phyloP scores from a whole-genome alignment of 2,113 vertebrate genomes.

The Paedocypris sp. region DNA sequence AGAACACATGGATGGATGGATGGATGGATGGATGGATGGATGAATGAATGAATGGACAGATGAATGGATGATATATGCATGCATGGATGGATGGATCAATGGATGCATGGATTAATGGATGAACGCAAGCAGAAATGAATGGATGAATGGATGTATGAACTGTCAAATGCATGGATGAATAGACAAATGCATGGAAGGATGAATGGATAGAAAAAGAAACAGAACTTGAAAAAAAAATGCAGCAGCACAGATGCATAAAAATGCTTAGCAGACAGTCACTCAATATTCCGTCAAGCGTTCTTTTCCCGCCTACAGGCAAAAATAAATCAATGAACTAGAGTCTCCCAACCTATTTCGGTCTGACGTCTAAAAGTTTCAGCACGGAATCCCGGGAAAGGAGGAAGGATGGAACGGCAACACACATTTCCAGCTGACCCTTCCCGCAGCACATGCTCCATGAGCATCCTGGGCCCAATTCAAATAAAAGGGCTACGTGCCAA shows the following conservation, averaged over 20 bases:
- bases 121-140: no score
- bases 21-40: no score
- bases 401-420: conserved; percentile 6
- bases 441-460: conserved; percentile 12
- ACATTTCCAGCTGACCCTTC: conserved; percentile 29
- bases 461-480: conserved; percentile 25
- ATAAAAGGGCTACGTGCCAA: conserved; percentile 25
- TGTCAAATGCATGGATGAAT: no score
- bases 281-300: conserved; percentile 22
- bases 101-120: no score
- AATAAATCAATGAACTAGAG: conserved; percentile 29
- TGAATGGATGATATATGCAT: no score
- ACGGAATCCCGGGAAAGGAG: conserved; percentile 14
- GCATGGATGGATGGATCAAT: no score
- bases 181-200: no score
- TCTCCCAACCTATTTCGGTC: background rate
- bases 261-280: conserved; percentile 16
- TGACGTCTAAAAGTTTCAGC: conserved; percentile 12
- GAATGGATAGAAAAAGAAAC: no score
- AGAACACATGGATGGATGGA: no score
- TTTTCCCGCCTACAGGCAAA: conserved; percentile 1
- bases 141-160: no score
- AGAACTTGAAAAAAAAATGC: no score
- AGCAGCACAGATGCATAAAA: background rate
- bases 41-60: no score